Base-by-base conservation (phyloP, 2,888 invertebrate genomes). In the Myopa testacea region DNA sequence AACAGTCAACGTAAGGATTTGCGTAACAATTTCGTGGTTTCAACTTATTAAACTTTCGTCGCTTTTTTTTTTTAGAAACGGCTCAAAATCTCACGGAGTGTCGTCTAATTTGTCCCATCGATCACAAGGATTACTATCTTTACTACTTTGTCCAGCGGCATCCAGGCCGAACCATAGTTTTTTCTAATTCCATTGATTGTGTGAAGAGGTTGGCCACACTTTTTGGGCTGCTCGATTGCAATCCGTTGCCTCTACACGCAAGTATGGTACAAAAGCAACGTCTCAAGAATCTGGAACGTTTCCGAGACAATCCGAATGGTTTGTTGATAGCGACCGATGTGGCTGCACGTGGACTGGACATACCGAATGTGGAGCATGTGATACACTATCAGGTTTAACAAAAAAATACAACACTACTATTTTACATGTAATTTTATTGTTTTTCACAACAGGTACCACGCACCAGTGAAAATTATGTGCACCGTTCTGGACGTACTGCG, bases 401-500 rank as follows among this genome's bases (percentile, higher is more conserved):
- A 26, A 0, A 75, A 55, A 6, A 52, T 38, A 67, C 2, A 62
- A 62, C 34, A 63, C 10, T 50, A 16, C 12, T 50, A 16, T 67
- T 34, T n/a, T 34, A 12, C 71, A 5, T 52, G 16, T 37, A 45
- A 6, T 37, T 4, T 26, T 34, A 7, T 16, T 38, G 0, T 37
- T 38, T 63, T 26, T 55, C 10, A 14, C 45, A 74, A 26, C 82
- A 86, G 86, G 97, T 98, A 58, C 98, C 98, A 0, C 92, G 95
- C 84, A 98, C 98, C 0, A 95, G 96, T 10, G 98, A 99, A 94
- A 94, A 95, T 87, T 99, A 99, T 88, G 94, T 99, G 0, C 99
- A 99, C 87, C 92, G 99, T 79, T 98, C 98, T 85, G 99, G 99
- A 0, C 92, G 99, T 76, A 99, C 99, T 0, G 99, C 99, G 0